Conservation (phyloP, 2,113 vertebrate genomes). For the Halcyon malimbica region DNA sequence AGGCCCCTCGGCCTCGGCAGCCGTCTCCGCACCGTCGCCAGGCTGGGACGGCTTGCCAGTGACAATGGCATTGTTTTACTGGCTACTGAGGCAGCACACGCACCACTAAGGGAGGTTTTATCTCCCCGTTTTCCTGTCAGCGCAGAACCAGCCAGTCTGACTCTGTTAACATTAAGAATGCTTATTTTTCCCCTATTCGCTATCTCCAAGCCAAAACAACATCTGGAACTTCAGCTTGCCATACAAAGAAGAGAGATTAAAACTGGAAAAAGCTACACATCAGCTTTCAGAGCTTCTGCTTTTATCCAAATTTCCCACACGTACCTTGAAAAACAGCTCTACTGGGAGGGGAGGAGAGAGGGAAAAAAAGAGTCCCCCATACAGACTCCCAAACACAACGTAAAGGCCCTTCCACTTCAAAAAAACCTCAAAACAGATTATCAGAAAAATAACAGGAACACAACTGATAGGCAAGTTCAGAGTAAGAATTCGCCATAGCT, state of each 20-base stretch:
- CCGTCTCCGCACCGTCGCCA: slow-evolving; percentile 58
- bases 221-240: slow-evolving; percentile 75
- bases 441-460: slow-evolving; percentile 50
- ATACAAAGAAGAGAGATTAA: slow-evolving; percentile 43
- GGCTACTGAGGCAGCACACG: slow-evolving; percentile 38
- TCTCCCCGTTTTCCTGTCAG: slow-evolving; percentile 76
- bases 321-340: background rate
- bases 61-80: slow-evolving; percentile 48
- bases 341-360: background rate
- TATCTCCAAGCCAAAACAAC: slow-evolving; percentile 80
- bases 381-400: background rate
- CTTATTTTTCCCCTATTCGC: slow-evolving; percentile 47
- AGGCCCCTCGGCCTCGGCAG: slow-evolving; percentile 32
- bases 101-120: slow-evolving; percentile 71
- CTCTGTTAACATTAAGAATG: slow-evolving; percentile 74
- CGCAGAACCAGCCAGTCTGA: slow-evolving; percentile 74
- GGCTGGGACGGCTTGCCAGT: slow-evolving; percentile 43
- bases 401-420: background rate
- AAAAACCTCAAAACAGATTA: background rate
- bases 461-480: background rate
- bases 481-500: background rate
- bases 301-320: background rate
- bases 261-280: slow-evolving; percentile 38
- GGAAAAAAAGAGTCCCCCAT: background rate
- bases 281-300: slow-evolving; percentile 26